Evolutionary conservation across 2,888 invertebrate species (phyloP).

Genomic region (Apamea crenata): DNA sequence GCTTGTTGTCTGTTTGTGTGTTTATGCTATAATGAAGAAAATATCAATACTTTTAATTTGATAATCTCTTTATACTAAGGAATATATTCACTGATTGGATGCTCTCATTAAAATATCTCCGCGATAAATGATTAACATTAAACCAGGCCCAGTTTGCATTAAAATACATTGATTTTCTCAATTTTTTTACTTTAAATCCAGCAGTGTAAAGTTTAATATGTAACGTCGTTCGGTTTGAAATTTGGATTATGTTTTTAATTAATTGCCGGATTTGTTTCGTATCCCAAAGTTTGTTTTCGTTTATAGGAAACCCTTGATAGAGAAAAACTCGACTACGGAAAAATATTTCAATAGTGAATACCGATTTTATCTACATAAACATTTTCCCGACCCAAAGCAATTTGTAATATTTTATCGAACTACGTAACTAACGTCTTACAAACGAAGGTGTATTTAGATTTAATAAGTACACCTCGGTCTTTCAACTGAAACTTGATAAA

Average conservation of each 20-base stretch:
- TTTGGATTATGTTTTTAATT: constrained; percentile 6
- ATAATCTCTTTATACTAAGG: not conserved
- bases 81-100: constrained; percentile 30
- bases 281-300: constrained; percentile 1
- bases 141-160: not conserved
- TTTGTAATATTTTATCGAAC: constrained; percentile 30
- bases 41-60: not conserved
- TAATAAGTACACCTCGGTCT: not conserved
- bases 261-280: constrained; percentile 7
- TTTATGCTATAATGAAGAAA: not conserved
- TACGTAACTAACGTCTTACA: not conserved
- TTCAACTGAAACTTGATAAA: not conserved
- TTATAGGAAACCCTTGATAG: not conserved
- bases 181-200: constrained; percentile 3
- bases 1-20: no score
- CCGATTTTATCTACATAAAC: constrained; percentile 9
- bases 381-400: constrained; percentile 21
- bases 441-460: not conserved
- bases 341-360: constrained; percentile 19
- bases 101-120: not conserved
- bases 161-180: not conserved
- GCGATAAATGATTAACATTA: constrained; percentile 5
- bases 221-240: not conserved
- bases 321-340: not conserved
- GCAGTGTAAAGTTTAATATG: not conserved